Evolutionary conservation across 2,797 vertebrate genomes (phyloP).

Genomic region (Peromyscus melanophrys): DNA sequence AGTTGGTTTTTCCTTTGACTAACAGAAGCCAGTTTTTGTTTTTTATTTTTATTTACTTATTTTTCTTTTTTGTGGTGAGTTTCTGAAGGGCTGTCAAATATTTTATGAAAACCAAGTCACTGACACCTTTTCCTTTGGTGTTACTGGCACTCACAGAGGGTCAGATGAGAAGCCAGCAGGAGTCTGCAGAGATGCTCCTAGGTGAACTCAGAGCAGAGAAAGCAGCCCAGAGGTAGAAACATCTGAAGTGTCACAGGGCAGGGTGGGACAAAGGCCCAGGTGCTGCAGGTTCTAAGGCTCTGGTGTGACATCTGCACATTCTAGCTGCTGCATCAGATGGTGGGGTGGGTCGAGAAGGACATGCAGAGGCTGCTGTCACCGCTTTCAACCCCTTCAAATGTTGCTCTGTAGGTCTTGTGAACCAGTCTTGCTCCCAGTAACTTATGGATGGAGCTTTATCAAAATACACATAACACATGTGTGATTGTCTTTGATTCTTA

Average conservation of each 20-base stretch:
- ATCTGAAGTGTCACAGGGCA: background rate
- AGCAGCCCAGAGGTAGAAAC: background rate
- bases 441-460: slow-evolving; percentile 45
- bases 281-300: background rate
- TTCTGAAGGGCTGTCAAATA: slow-evolving; percentile 53
- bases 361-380: background rate
- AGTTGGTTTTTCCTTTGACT: slow-evolving; percentile 50
- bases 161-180: background rate
- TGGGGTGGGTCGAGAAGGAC: background rate
- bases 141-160: background rate
- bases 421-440: slow-evolving; percentile 23
- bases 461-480: background rate
- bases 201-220: slow-evolving; percentile 14
- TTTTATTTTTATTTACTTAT: background rate
- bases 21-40: background rate
- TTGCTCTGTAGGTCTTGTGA: slow-evolving; percentile 1
- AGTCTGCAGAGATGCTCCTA: background rate
- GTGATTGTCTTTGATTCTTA: slow-evolving; percentile 44
- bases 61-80: slow-evolving; percentile 58
- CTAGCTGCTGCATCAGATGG: background rate
- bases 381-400: background rate
- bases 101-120: slow-evolving; percentile 51
- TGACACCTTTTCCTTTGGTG: background rate
- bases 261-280: background rate
- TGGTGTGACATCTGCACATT: background rate